Conservation (phyloP, 30 jellyfish, hydroid and myxozoan genomes). For the Turritopsis rubra region DNA sequence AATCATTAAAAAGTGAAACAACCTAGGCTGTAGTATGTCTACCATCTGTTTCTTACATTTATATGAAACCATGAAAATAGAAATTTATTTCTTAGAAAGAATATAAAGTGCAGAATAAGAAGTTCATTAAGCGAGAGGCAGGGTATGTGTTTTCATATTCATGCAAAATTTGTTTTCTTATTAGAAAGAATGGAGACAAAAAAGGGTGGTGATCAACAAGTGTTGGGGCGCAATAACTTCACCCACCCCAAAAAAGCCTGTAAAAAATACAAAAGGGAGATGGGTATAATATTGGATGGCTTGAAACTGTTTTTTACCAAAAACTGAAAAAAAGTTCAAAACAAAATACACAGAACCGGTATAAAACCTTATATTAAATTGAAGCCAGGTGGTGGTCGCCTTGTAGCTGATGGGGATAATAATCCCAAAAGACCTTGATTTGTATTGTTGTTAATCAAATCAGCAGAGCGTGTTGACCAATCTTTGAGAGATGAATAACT, state of each 20-base stretch:
- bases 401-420: constrained; percentile 19
- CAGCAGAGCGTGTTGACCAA: constrained; percentile 19
- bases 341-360: background rate
- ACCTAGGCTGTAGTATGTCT: background rate
- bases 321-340: background rate
- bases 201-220: too few relatives aligned
- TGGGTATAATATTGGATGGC: background rate
- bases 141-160: background rate
- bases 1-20: background rate
- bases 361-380: constrained; percentile 5
- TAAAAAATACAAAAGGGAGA: background rate
- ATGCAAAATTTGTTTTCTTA: background rate
- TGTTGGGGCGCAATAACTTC: background rate
- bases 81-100: background rate
- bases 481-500: constrained; percentile 22
- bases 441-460: constrained; percentile 20
- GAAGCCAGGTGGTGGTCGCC: constrained; percentile 41
- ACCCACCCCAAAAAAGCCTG: background rate
- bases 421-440: constrained; percentile 28
- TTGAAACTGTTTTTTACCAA: background rate
- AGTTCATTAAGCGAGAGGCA: background rate
- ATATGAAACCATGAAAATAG: background rate
- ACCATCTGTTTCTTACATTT: background rate
- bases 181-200: background rate
- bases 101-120: background rate